Percentiles rank a stretch among this genome's conserved stretches.
These are phyloP conservation scores for Beris morrisii DNA, from an alignment of 2,888 invertebrate species.

Conservation along the genomic window DNA sequence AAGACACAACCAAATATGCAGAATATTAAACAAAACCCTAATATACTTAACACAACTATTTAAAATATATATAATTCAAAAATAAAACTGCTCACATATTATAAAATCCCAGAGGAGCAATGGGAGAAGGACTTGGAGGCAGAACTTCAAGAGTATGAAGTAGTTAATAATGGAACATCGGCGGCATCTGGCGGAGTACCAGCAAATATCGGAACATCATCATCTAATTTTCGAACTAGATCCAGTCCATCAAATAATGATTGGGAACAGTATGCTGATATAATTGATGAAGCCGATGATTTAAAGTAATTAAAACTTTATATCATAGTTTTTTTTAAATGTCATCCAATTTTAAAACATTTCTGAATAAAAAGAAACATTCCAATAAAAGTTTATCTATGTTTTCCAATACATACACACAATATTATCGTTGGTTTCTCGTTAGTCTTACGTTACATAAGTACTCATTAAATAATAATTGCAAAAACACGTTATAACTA, in stretches of 20 bases:
- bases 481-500: neutral
- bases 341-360: conserved; percentile 9
- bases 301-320: conserved; percentile 58
- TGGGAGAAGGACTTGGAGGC: conserved; percentile 96
- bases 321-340: conserved; percentile 57
- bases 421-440: neutral
- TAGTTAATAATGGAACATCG: conserved; percentile 65
- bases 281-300: conserved; percentile 57
- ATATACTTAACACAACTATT: neutral
- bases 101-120: conserved; percentile 69
- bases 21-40: conserved; percentile 2
- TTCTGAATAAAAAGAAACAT: conserved; percentile 11
- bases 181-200: conserved; percentile 37
- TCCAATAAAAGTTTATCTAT: conserved; percentile 21
- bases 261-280: conserved; percentile 57
- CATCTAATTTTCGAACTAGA: conserved; percentile 51
- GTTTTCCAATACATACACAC: conserved; percentile 26
- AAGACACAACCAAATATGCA: neutral
- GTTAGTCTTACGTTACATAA: conserved; percentile 3
- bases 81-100: conserved; percentile 23
- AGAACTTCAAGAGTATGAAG: conserved; percentile 93
- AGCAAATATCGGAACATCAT: conserved; percentile 45
- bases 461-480: neutral
- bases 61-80: conserved; percentile 25
- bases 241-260: conserved; percentile 52